A percentile compares a stretch with the other conserved stretches of the same genome.
Evolutionary conservation across 37 sponge, comb jelly and placozoan genomes (phyloP).

Genomic region (Spongilla lacustris): DNA sequence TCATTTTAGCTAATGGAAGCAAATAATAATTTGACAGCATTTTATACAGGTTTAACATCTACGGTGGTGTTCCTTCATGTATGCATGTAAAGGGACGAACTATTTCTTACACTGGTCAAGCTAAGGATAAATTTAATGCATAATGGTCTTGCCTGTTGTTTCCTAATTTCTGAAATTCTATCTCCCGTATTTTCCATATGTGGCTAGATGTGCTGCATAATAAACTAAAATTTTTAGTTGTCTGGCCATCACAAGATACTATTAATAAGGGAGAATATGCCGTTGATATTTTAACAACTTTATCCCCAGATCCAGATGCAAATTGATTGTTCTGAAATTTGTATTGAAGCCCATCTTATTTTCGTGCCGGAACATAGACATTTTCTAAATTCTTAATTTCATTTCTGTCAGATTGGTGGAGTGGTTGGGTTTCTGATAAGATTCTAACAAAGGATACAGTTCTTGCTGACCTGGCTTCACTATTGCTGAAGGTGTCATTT

Average conservation of each 20-base stretch:
- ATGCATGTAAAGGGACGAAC: background rate
- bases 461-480: constrained; percentile 42
- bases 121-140: background rate
- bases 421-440: constrained; percentile 47
- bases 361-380: constrained; percentile 21
- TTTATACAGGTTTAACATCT: constrained; percentile 11
- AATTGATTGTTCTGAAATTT: constrained; percentile 43
- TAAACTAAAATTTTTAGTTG: background rate
- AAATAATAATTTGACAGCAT: constrained; percentile 6
- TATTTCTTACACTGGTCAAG: constrained; percentile 6
- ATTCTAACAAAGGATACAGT: constrained; percentile 34
- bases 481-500: constrained; percentile 37
- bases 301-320: constrained; percentile 24
- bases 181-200: constrained; percentile 2
- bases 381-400: constrained; percentile 44
- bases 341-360: constrained; percentile 13
- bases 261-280: constrained; percentile 22
- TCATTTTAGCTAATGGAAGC: too few relatives aligned
- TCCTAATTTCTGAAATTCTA: background rate
- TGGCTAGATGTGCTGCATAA: constrained; percentile 7
- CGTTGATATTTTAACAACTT: constrained; percentile 13
- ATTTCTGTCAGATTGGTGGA: constrained; percentile 42
- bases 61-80: background rate
- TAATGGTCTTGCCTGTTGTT: constrained; percentile 2
- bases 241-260: constrained; percentile 33